Conservation (phyloP, 92 coral and sea anemone species). For the Parazoanthus swiftii region DNA sequence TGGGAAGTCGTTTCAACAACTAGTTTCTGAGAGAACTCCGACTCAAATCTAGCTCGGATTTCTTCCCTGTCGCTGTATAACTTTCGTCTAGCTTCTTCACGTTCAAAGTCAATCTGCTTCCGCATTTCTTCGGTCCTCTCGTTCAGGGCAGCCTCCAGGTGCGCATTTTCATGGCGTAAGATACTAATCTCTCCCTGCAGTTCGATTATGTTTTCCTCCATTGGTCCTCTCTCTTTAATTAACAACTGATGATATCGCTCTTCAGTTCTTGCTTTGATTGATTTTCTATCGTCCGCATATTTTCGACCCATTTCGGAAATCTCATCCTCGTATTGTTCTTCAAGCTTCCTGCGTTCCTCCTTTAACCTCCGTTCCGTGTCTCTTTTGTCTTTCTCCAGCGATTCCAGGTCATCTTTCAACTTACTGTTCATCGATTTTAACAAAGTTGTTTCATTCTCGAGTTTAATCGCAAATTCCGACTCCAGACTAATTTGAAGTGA, state of each 20-base stretch:
- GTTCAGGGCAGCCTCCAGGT: conserved; percentile 61
- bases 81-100: conserved; percentile 66
- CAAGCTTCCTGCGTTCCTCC: conserved; percentile 80
- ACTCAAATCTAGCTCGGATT: conserved; percentile 68
- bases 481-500: conserved; percentile 70
- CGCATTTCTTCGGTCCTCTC: conserved; percentile 79
- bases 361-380: conserved; percentile 75
- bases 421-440: conserved; percentile 73
- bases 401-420: conserved; percentile 83
- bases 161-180: conserved; percentile 82
- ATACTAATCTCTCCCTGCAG: conserved; percentile 67
- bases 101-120: conserved; percentile 72
- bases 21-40: conserved; percentile 71
- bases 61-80: conserved; percentile 64
- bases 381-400: conserved; percentile 81
- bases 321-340: conserved; percentile 85
- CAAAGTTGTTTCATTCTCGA: conserved; percentile 85
- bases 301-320: conserved; percentile 79
- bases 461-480: conserved; percentile 80
- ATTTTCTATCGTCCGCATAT: conserved; percentile 75
- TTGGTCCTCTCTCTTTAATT: conserved; percentile 62
- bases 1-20: conserved; percentile 52
- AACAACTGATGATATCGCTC: conserved; percentile 72
- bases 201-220: conserved; percentile 72
- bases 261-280: conserved; percentile 70